Evolutionary conservation across 1,140 invertebrate genomes (phyloP).

Genomic region (Eupeodes corollae): DNA sequence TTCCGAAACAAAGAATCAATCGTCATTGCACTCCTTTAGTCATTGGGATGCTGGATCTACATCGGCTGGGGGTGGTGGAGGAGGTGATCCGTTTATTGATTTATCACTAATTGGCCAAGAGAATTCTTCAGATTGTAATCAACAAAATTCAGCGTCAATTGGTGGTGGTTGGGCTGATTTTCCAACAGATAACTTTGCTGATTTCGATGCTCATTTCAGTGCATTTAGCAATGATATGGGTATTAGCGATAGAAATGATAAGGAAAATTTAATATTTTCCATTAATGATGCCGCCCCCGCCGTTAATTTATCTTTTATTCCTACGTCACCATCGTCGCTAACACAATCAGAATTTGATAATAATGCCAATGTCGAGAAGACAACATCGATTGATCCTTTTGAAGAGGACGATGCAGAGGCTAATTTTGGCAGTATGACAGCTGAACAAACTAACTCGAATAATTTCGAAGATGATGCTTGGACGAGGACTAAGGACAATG

Average conservation of each 20-base stretch:
- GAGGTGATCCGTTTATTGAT: not conserved
- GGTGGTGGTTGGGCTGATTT: conserved; percentile 2
- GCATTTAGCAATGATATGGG: conserved; percentile 27
- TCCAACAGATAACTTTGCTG: conserved; percentile 27
- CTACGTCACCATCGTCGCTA: conserved; percentile 1
- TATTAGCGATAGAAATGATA: not conserved
- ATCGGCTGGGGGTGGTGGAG: not conserved
- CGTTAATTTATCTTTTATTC: not conserved
- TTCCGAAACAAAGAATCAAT: no score
- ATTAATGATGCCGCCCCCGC: not conserved
- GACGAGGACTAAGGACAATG: not conserved
- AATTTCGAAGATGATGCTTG: not conserved
- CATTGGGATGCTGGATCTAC: no score
- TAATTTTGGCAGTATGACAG: not conserved
- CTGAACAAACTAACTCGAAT: not conserved
- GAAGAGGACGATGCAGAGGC: conserved; percentile 3
- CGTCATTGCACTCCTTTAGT: no score
- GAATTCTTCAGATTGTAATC: not conserved
- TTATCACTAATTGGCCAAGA: no score
- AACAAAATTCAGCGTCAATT: not conserved
- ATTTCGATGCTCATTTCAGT: conserved; percentile 33
- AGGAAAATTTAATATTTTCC: not conserved
- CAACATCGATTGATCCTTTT: conserved; percentile 14
- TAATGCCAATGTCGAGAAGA: conserved; percentile 33
- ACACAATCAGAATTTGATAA: conserved; percentile 29